These are phyloP conservation scores for Brachionus manjavacas DNA, from an alignment of 1,140 invertebrate species.

Conservation along the genomic window DNA sequence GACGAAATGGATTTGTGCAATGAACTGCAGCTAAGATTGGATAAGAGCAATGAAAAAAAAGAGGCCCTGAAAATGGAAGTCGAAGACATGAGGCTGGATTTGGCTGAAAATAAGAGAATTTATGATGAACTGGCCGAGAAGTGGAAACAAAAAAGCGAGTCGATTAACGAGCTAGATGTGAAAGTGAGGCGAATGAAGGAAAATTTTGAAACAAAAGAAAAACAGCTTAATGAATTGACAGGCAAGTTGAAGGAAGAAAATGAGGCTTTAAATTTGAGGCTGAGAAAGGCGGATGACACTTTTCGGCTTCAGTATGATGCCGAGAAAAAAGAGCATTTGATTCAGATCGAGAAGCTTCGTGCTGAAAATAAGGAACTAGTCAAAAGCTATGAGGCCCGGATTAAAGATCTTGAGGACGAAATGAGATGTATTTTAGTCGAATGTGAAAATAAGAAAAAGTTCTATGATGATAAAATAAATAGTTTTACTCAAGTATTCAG, in stretches of 20 bases:
- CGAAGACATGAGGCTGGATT: background rate
- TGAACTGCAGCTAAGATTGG: constrained; percentile 24
- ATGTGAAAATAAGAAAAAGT: constrained; percentile 21
- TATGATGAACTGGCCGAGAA: constrained; percentile 30
- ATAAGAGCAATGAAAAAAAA: constrained; percentile 35
- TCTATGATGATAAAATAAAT: constrained; percentile 40
- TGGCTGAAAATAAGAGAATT: background rate
- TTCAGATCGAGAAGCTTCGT: background rate
- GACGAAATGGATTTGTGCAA: constrained; percentile 37
- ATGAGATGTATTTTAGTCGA: constrained; percentile 30
- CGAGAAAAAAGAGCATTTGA: constrained; percentile 37
- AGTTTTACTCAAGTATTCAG: constrained; percentile 24
- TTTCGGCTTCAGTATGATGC: constrained; percentile 29
- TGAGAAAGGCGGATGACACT: constrained; percentile 17
- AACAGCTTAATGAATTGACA: background rate
- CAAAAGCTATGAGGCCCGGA: background rate
- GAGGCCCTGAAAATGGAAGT: background rate
- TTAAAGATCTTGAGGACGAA: constrained; percentile 20
- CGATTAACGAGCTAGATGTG: constrained; percentile 14
- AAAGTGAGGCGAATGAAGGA: constrained; percentile 39
- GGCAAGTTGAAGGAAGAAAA: background rate
- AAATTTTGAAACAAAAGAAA: constrained; percentile 2
- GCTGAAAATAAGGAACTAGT: background rate
- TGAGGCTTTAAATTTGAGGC: background rate
- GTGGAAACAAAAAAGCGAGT: constrained; percentile 33